Base-by-base conservation (phyloP, 2,113 vertebrate species). In the Silurus meridionalis region DNA sequence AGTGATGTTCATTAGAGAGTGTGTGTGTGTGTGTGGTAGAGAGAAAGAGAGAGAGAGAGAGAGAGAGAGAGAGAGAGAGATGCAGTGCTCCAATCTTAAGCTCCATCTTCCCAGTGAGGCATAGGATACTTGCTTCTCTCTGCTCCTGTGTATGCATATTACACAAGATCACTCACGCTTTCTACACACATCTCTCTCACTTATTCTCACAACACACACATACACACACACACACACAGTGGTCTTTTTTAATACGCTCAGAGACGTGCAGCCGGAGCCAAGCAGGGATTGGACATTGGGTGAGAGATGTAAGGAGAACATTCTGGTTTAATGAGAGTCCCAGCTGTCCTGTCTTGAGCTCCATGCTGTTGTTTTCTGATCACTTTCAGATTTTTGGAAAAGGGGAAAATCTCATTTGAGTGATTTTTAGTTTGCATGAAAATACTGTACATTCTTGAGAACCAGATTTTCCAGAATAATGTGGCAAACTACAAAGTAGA, bases 311-410 rank as follows among this genome's bases (percentile, higher is more conserved):
- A 0, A 75, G 66, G 69, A 82, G n/a, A 84, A 74, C 46, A 79
- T 46, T 82, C 88, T 91, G 85, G 87, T 88, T 90, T 90, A 88
- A 72, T 91, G 64, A 90, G 71, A 58, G 55, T 64, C 71, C 87
- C 66, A 75, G 83, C 87, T 85, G 83, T 52, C 78, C 67, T 72
- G 78, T 58, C 28, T 71, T 74, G 64, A 64, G 57, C 64, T 55
- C 71, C 71, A 78, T 85, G 61, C 80, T 88, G 72, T 82, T 52
- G 71, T 79, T 79, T 85, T 79, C 50, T 79, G 72, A 46, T 69
- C 69, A 78, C 17, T 50, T 5, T 52, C 55, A 48, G 21, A 55
- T 57, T 55, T 80, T n/a, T 48, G 6, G 21, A 2, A 17, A 60
- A 46, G 21, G 8, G 6, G 57, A 53, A 66, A 66, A 28, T 10